A percentile compares a stretch with the other conserved stretches of the same genome.
Conservation (phyloP, 2,113 vertebrate genomes). For the Cyanoderma ruficeps region DNA sequence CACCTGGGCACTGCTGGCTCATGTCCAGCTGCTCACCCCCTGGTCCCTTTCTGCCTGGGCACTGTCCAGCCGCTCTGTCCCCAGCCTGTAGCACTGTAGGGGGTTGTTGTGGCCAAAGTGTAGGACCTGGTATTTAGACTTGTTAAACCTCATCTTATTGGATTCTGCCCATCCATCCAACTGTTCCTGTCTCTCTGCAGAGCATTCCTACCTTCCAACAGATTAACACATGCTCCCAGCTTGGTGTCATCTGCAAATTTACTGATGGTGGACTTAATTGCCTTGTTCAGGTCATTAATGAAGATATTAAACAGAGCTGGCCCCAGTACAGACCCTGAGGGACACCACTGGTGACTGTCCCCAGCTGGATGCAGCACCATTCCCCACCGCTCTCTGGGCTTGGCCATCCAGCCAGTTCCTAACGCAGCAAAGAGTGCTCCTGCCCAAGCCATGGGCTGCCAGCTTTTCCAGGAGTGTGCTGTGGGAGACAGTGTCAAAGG, state of each 20-base stretch:
- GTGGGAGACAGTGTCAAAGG: neutral
- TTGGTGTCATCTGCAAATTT: neutral
- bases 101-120: neutral
- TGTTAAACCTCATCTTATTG: neutral
- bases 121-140: neutral
- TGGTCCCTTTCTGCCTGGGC: neutral
- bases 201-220: neutral
- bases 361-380: neutral
- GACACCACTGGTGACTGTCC: neutral
- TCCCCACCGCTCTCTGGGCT: neutral
- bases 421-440: neutral
- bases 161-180: accelerated
- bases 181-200: neutral
- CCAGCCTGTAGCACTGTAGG: neutral
- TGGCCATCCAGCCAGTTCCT: neutral
- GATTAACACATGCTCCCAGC: no score
- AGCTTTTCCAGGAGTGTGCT: neutral
- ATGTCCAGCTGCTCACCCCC: neutral
- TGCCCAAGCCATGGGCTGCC: neutral
- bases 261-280: no score
- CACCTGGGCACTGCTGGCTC: neutral
- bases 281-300: neutral
- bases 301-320: neutral
- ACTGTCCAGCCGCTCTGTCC: neutral
- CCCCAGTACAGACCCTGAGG: neutral